These are phyloP conservation scores for Pomacea canaliculata DNA, from an alignment of 2,888 invertebrate genomes.

Conservation along the genomic window DNA sequence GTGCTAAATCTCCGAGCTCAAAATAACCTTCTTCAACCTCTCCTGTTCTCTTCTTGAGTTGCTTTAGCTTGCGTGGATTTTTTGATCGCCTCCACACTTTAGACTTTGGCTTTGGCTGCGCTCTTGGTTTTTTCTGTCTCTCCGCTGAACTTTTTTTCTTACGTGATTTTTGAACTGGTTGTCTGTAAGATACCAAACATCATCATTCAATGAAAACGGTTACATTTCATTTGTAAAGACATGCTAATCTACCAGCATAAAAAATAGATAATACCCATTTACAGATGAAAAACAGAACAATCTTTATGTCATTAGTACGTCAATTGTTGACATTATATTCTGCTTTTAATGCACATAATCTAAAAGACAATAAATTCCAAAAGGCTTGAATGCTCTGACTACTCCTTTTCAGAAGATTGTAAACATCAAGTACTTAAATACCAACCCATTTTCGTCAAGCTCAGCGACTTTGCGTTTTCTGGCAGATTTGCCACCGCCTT, in stretches of 20 bases:
- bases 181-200: slow-evolving; percentile 11
- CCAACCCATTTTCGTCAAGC: slow-evolving; percentile 13
- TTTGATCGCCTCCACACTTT: slow-evolving; percentile 6
- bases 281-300: too few relatives aligned
- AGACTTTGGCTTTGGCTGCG: neutral
- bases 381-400: too few relatives aligned
- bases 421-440: neutral
- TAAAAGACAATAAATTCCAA: too few relatives aligned
- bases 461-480: slow-evolving; percentile 6
- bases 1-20: neutral
- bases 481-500: neutral
- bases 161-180: slow-evolving; percentile 8
- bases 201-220: neutral
- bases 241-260: too few relatives aligned
- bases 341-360: too few relatives aligned
- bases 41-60: neutral
- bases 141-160: slow-evolving; percentile 13
- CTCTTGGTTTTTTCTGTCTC: slow-evolving; percentile 12
- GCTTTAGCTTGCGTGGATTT: slow-evolving; percentile 1
- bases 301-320: too few relatives aligned
- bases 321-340: too few relatives aligned
- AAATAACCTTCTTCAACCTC: neutral
- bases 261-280: too few relatives aligned
- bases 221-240: too few relatives aligned
- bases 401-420: too few relatives aligned